A percentile compares a stretch with the other conserved stretches of the same genome.
Evolutionary conservation across 1,140 invertebrate genomes (phyloP).

Genomic region (Theocolax elegans): DNA sequence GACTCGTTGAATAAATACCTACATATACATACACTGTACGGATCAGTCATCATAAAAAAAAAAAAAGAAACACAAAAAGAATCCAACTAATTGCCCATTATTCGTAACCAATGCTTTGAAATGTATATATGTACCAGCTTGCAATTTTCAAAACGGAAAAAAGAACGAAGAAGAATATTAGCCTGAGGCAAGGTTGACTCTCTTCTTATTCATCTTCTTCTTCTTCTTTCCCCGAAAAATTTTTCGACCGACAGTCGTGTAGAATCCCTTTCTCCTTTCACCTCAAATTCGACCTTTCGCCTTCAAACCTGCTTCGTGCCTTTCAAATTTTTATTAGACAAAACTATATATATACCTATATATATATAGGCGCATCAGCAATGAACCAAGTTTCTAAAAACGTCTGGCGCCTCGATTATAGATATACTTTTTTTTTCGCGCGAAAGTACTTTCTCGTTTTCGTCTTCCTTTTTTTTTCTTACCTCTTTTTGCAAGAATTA

Average conservation of each 20-base stretch:
- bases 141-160: too few relatives aligned
- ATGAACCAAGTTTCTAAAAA: slow-evolving; percentile 21
- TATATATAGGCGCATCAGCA: too few relatives aligned
- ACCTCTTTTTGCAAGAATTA: not conserved
- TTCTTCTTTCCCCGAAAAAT: not conserved
- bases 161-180: too few relatives aligned
- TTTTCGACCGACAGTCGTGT: slow-evolving; percentile 24
- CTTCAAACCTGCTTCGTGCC: not conserved
- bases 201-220: not conserved
- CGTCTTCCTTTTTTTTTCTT: not conserved
- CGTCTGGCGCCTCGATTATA: not conserved
- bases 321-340: slow-evolving; percentile 15
- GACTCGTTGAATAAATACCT: too few relatives aligned
- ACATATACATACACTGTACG: too few relatives aligned
- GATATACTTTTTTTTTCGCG: too few relatives aligned
- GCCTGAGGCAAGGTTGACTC: slow-evolving; percentile 5
- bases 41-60: too few relatives aligned
- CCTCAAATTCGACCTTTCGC: slow-evolving; percentile 50
- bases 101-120: too few relatives aligned
- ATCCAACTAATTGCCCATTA: too few relatives aligned
- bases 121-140: too few relatives aligned
- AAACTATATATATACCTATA: too few relatives aligned
- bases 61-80: too few relatives aligned
- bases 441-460: slow-evolving; percentile 11
- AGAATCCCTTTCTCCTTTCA: slow-evolving; percentile 51